Evolutionary conservation across 2,888 invertebrate genomes (phyloP).

Genomic region (Mermis nigrescens): DNA sequence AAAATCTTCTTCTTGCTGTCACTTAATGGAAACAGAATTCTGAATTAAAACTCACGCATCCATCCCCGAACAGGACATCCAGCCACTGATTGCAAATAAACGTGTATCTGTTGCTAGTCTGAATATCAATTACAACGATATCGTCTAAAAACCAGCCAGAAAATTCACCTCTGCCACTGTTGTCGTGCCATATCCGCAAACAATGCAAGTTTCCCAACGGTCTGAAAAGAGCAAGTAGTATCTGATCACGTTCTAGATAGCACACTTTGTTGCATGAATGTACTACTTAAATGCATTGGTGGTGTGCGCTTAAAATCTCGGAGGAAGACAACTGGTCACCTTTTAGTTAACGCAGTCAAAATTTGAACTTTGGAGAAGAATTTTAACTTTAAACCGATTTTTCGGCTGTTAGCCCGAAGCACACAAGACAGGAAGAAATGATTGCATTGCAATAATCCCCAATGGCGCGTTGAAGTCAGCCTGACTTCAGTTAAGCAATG

Average conservation of each 20-base stretch:
- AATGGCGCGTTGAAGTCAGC: no score
- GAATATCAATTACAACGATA: slow-evolving; percentile 36
- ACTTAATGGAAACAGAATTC: neutral
- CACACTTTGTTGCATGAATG: no score
- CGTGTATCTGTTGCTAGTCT: slow-evolving; percentile 25
- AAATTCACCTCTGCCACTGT: slow-evolving; percentile 35
- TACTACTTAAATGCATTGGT: no score
- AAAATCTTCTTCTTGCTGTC: no score
- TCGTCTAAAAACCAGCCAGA: slow-evolving; percentile 38
- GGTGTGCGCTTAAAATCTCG: no score
- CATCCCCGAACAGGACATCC: slow-evolving; percentile 39
- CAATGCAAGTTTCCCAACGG: slow-evolving; percentile 36
- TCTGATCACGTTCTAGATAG: neutral
- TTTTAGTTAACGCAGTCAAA: no score
- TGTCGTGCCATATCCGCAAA: slow-evolving; percentile 39
- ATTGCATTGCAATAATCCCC: no score
- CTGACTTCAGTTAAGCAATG: no score
- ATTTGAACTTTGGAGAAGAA: slow-evolving; percentile 1
- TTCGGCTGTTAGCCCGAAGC: no score
- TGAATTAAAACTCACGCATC: slow-evolving; percentile 15
- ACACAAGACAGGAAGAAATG: no score
- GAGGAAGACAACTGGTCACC: no score
- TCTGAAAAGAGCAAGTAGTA: slow-evolving; percentile 22
- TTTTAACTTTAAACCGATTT: no score
- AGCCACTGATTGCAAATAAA: slow-evolving; percentile 38